Evolutionary conservation across 1,140 invertebrate species (phyloP).

Genomic region (Oryctes rhinoceros): DNA sequence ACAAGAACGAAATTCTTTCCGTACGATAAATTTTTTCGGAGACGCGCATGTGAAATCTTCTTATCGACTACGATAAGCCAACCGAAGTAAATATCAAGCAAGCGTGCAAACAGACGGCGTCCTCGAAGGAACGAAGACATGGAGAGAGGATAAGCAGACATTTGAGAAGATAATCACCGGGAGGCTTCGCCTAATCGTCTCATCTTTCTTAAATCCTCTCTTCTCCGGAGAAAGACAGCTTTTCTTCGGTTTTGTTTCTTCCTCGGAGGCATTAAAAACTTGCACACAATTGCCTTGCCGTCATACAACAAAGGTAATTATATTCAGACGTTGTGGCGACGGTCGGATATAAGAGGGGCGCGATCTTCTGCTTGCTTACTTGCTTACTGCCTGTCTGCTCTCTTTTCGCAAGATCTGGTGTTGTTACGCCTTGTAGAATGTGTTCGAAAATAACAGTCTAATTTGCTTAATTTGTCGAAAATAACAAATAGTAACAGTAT

Average conservation of each 20-base stretch:
- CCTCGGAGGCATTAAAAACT: conserved; percentile 37
- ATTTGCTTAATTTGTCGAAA: background rate
- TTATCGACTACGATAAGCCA: conserved; percentile 11
- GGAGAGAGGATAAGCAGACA: conserved; percentile 43
- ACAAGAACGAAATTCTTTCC: conserved; percentile 1
- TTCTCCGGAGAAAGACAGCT: conserved; percentile 38
- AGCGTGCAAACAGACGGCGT: background rate
- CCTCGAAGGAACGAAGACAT: background rate
- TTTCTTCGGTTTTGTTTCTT: conserved; percentile 38
- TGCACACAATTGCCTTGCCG: conserved; percentile 37
- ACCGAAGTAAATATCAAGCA: background rate
- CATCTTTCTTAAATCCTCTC: conserved; percentile 44
- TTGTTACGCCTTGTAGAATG: background rate
- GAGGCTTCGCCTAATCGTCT: conserved; percentile 44
- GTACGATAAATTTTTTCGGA: conserved; percentile 27
- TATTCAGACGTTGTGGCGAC: conserved; percentile 23
- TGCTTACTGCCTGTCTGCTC: background rate
- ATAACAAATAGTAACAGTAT: background rate
- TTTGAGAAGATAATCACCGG: conserved; percentile 45
- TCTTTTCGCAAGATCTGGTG: background rate
- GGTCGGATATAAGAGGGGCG: background rate
- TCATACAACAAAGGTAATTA: conserved; percentile 38
- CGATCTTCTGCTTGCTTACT: background rate
- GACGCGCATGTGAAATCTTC: conserved; percentile 21
- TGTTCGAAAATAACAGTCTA: background rate